Percentiles rank a stretch among this genome's conserved stretches.
These are phyloP conservation scores for Corydoras sp. DNA, from an alignment of 2,113 vertebrate genomes.

Conservation along the genomic window DNA sequence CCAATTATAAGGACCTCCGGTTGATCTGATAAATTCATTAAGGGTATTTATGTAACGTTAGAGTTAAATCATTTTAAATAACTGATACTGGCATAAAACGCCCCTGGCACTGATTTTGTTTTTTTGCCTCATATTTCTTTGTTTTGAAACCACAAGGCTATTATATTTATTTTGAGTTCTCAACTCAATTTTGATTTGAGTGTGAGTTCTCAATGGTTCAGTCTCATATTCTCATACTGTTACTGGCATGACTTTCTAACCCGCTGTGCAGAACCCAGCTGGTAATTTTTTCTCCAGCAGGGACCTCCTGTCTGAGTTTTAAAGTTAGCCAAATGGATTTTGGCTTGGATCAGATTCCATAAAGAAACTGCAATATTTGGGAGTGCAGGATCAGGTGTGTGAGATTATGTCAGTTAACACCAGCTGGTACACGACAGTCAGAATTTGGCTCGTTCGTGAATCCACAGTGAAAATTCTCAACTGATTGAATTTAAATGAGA, in stretches of 20 bases:
- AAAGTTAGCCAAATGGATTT: constrained; percentile 6
- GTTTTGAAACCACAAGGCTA: no score
- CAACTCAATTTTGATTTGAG: background rate
- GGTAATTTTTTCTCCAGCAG: background rate
- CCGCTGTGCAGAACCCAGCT: background rate
- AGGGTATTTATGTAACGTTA: no score
- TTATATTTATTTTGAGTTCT: background rate
- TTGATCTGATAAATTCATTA: no score
- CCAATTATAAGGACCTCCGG: no score
- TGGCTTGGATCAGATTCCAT: constrained; percentile 12
- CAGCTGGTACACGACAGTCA: no score
- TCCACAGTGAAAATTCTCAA: no score
- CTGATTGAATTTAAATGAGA: no score
- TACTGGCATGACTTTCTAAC: background rate
- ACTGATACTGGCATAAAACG: no score
- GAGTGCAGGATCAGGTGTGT: constrained; percentile 1
- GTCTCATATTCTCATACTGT: background rate
- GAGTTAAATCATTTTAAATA: no score
- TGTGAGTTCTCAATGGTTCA: background rate
- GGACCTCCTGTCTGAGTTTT: background rate
- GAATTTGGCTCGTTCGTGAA: no score
- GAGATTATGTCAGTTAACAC: background rate
- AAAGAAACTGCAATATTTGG: background rate
- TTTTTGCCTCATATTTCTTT: no score
- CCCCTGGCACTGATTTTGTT: no score